Base-by-base conservation (phyloP, 2,113 vertebrate genomes). In the Ochotona princeps region DNA sequence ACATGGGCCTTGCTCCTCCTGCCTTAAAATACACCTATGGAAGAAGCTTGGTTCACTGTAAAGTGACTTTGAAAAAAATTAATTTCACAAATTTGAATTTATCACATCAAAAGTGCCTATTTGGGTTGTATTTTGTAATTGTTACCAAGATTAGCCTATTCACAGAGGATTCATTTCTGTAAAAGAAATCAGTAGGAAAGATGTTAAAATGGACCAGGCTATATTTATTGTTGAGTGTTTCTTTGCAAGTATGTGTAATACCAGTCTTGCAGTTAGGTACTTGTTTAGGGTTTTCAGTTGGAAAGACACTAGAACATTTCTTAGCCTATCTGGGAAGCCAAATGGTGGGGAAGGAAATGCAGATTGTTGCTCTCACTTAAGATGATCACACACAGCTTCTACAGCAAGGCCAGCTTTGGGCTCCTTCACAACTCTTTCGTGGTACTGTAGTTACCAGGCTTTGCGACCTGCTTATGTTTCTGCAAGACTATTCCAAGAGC, bases 281-380 rank as follows among this genome's bases (percentile, higher is more conserved):
- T 78, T 76, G 60, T 47, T 89, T 93, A 57, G 74, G 70, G 70
- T 74, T 92, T 94, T 60, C 25, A 92, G 72, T 66, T n/a, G n/a
- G n/a, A n/a, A n/a, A n/a, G n/a, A n/a, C n/a, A n/a, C n/a, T n/a
- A n/a, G n/a, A n/a, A n/a, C n/a, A n/a, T n/a, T n/a, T n/a, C n/a
- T n/a, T n/a, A n/a, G n/a, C n/a, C 74, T 82, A 44, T 83, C 60
- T 70, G 60, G 83, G 89, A 83, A 93, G 69, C 47, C 88, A 89
- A 54, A 76, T 35, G 81, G 67, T 4, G 23, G 63, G 49, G 70
- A 47, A 93, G n/a, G 49, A 32, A 30, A 21, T 85, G 30, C 28
- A 32, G 57, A 44, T 66, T 32, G 81, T 70, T 66, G n/a, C 60
- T 83, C 93, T 75, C 10, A 44, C 26, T 73, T 88, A 10, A 21